Evolutionary conservation across 2,888 invertebrate genomes (phyloP).

Genomic region (Macrophya annulata): DNA sequence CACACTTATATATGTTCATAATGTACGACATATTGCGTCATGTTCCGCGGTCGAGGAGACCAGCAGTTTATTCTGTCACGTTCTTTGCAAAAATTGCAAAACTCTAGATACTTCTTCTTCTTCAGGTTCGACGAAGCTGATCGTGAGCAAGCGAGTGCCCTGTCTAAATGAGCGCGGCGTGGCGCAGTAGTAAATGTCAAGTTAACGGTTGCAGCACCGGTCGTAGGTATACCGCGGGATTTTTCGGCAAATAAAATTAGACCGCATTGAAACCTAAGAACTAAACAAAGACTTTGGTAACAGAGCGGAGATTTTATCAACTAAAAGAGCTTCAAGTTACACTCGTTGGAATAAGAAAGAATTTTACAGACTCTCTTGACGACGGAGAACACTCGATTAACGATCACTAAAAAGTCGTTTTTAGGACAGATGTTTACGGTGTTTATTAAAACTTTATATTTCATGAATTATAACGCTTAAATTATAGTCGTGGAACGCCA

Average conservation of each 20-base stretch:
- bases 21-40: background rate
- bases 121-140: background rate
- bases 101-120: background rate
- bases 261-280: background rate
- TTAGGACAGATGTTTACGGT: too few relatives aligned
- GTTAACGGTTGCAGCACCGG: conserved; percentile 9
- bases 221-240: background rate
- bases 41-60: too few relatives aligned
- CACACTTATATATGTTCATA: too few relatives aligned
- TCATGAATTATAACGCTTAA: background rate
- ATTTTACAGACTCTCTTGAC: too few relatives aligned
- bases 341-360: too few relatives aligned
- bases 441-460: background rate
- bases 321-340: background rate
- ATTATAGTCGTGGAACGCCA: background rate
- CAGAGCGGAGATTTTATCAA: background rate
- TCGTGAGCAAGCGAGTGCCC: background rate
- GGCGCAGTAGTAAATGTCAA: conserved; percentile 12
- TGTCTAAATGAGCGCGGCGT: background rate
- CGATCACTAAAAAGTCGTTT: too few relatives aligned
- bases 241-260: conserved; percentile 2
- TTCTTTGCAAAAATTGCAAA: background rate
- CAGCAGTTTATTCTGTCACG: background rate
- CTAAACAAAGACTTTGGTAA: background rate
- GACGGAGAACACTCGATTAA: too few relatives aligned